These are phyloP conservation scores for Himalopsyche japonica DNA, from an alignment of 2,888 invertebrate species.

Conservation along the genomic window DNA sequence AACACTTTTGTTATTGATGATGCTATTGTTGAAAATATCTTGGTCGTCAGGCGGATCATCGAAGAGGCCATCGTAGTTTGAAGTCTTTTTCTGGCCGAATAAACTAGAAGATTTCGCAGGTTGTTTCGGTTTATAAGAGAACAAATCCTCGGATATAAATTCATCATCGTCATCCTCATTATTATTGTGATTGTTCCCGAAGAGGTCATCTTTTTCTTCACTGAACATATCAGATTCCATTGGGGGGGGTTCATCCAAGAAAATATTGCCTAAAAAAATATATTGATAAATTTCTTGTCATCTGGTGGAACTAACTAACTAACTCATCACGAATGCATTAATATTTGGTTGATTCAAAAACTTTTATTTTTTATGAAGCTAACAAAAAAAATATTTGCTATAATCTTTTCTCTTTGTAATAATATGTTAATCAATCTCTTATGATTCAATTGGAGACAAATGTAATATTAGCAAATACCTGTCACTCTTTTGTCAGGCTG, in stretches of 20 bases:
- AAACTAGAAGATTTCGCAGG: constrained; percentile 41
- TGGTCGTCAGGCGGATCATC: constrained; percentile 42
- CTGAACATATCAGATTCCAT: constrained; percentile 47
- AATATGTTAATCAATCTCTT: not conserved
- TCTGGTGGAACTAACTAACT: no score
- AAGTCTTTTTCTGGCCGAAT: constrained; percentile 41
- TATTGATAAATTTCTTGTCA: not conserved
- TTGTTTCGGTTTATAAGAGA: constrained; percentile 43
- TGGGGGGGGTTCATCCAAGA: constrained; percentile 63
- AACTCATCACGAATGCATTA: no score
- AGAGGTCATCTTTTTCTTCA: constrained; percentile 39
- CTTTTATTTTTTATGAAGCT: no score
- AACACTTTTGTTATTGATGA: constrained; percentile 1
- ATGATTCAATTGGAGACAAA: not conserved
- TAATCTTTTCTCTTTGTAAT: not conserved
- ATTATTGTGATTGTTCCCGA: constrained; percentile 28
- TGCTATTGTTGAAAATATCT: constrained; percentile 18
- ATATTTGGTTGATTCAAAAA: no score
- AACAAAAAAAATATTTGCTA: no score
- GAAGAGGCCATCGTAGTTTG: constrained; percentile 41
- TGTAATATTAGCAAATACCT: constrained; percentile 6
- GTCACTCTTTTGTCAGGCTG: constrained; percentile 23
- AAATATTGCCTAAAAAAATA: constrained; percentile 51
- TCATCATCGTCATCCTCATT: constrained; percentile 44
- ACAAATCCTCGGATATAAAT: constrained; percentile 52